Evolutionary conservation across 2,888 invertebrate species (phyloP), one percentile per base, ranked within the genome.

Genomic region (Alcis repandata): DNA sequence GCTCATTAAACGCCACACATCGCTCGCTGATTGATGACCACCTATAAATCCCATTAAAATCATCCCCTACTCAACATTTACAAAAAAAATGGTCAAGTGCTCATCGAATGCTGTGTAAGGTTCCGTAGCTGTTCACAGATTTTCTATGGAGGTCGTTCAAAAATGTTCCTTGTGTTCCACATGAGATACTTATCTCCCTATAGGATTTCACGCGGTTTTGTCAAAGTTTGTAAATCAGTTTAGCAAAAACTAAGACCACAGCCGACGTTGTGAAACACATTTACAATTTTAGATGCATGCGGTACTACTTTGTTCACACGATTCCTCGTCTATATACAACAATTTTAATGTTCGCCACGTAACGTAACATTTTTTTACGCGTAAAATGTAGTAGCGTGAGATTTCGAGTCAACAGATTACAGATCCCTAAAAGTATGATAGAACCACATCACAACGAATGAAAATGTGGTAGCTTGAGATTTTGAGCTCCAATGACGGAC

Each of bases 341-440:
- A n/a, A n/a, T n/a, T n/a, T n/a, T n/a, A n/a, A n/a, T n/a, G n/a
- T n/a, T n/a, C n/a, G n/a, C n/a, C n/a, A 43, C 11, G 10, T 6
- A 36, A 36, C 36, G 11, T 36, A 36, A 10, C 11, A 36, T 7
- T 36, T 36, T 13, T 10, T 10, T 10, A n/a, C n/a, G n/a, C 33
- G 8, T 36, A 36, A 36, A 10, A 13, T 36, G 3, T 13, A 10
- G 13, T 36, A 3, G 11, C n/a, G n/a, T 41, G 15, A 15, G 10
- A 7, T 41, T 22, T 1, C 2, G 27, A 15, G n/a, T 1, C 11
- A 11, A 27, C 27, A n/a, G 17, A 49, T 7, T 15, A 41, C 2
- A 45, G 32, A 56, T 43, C 56, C 13, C 41, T 13, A 70, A 63
- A 68, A 69, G 60, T 67, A 67, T 65, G 59, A 59, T 49, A 56